phyloP scores from a whole-genome alignment of 2,797 vertebrate genomes.

The Scyliorhinus canicula region DNA sequence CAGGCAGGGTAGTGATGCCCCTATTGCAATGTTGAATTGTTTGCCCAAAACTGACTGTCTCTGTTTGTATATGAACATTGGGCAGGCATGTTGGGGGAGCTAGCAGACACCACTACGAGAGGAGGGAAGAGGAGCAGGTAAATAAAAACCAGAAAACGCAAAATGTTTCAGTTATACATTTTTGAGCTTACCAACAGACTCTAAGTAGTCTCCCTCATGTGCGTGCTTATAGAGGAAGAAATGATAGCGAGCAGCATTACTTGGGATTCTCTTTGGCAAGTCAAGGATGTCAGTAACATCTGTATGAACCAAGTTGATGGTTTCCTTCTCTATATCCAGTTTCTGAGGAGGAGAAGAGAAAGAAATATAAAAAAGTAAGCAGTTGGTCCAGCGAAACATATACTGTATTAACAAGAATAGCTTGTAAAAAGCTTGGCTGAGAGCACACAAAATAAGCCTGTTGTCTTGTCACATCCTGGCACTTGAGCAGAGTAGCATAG shows the following conservation, averaged over 20 bases:
- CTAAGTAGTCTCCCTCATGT: slow-evolving; percentile 82
- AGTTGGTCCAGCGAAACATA: background rate
- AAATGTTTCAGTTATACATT: background rate
- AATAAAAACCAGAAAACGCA: background rate
- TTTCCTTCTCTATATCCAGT: slow-evolving; percentile 86
- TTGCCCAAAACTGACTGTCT: background rate
- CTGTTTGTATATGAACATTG: background rate
- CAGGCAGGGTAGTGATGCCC: background rate
- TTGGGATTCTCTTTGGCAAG: slow-evolving; percentile 81
- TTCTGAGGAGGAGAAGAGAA: slow-evolving; percentile 51
- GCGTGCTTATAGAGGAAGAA: slow-evolving; percentile 93
- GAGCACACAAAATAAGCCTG: background rate
- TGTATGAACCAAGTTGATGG: slow-evolving; percentile 88
- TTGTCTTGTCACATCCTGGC: background rate
- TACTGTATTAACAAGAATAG: background rate
- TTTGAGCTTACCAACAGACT: slow-evolving; percentile 80
- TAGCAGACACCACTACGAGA: background rate
- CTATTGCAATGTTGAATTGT: background rate
- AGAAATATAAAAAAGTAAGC: background rate
- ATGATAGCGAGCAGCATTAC: slow-evolving; percentile 87
- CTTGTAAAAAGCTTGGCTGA: background rate
- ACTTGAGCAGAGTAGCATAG: background rate
- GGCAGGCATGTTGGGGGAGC: background rate
- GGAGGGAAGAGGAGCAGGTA: background rate
- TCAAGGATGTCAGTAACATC: slow-evolving; percentile 79